Base-by-base conservation (phyloP, 2,888 invertebrate genomes). In the Phaedon cochleariae region DNA sequence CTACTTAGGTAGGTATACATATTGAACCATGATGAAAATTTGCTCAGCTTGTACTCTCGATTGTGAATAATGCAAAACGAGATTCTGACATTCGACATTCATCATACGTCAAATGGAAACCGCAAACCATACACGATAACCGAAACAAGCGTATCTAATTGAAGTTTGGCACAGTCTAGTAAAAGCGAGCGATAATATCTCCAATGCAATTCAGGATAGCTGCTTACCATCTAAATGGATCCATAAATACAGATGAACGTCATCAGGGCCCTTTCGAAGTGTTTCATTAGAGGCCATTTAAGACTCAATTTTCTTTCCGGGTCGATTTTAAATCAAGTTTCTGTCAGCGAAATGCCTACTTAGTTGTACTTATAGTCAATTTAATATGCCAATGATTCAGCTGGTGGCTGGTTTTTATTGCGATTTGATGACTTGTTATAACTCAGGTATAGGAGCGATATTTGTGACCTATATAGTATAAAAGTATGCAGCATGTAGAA, bases 211-310 rank as follows among this genome's bases (percentile, higher is more conserved):
- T 34, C 60, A 55, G 54, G 55, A 60, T 60, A 41, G 57, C 64
- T 69, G 61, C 54, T 66, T 69, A 69, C 53, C 63, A 66, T 66
- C 61, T 61, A 69, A 66, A 69, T 66, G 63, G 66, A 62, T 59
- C 64, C 52, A 69, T 69, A 66, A 69, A 69, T 69, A 69, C 64
- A 59, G 61, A 69, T 66, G 66, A 66, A 61, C 55, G 57, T 66
- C 66, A 64, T 64, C 59, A 61, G 59, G 59, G 37, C 54, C 57
- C 59, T 62, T 61, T 41, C 37, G 51, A 58, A 64, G 64, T 69
- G 64, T 69, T 64, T 69, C 66, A 66, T 66, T 66, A 69, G 59
- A 41, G 55, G 49, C 26, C 59, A 49, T 59, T 66, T 64, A 60
- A 22, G 48, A 57, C 62, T 65, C 60, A 58, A 62, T 62, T 65